Conservation (phyloP, 1,140 invertebrate species). For the Parapsyche elsis region DNA sequence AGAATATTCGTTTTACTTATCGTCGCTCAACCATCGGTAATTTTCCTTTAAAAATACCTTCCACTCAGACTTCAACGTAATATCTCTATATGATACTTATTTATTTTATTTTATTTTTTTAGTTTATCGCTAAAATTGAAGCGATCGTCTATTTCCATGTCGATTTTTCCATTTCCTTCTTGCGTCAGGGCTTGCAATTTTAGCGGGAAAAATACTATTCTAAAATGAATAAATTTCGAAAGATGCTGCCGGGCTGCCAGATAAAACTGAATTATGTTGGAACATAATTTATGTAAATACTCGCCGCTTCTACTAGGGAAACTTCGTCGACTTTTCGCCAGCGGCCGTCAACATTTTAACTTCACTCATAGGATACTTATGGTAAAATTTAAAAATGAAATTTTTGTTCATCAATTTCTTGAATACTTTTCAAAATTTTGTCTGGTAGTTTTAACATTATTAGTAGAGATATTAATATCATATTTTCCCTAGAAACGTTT, state of each 20-base stretch:
- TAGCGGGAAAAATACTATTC: background rate
- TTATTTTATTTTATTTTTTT: background rate
- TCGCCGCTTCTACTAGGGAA: constrained; percentile 1
- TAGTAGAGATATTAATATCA: no score
- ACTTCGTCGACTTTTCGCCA: constrained; percentile 9
- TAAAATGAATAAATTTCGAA: constrained; percentile 20
- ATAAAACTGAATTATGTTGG: constrained; percentile 42
- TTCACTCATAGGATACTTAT: no score
- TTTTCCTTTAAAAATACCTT: constrained; percentile 4
- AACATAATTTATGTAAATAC: constrained; percentile 34
- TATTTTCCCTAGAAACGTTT: no score
- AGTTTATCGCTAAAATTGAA: background rate
- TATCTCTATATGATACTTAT: no score
- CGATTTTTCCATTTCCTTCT: constrained; percentile 13
- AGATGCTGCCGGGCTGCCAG: background rate
- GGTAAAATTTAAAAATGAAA: no score
- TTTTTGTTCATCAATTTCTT: no score
- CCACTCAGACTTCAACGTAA: background rate
- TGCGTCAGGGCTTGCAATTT: background rate
- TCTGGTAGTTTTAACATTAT: no score
- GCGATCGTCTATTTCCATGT: no score
- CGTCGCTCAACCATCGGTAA: constrained; percentile 27
- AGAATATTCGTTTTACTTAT: background rate
- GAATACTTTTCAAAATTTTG: no score
- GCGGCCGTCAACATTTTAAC: background rate